Conservation (phyloP, 2,888 invertebrate species). For the Drosophila koepferae region DNA sequence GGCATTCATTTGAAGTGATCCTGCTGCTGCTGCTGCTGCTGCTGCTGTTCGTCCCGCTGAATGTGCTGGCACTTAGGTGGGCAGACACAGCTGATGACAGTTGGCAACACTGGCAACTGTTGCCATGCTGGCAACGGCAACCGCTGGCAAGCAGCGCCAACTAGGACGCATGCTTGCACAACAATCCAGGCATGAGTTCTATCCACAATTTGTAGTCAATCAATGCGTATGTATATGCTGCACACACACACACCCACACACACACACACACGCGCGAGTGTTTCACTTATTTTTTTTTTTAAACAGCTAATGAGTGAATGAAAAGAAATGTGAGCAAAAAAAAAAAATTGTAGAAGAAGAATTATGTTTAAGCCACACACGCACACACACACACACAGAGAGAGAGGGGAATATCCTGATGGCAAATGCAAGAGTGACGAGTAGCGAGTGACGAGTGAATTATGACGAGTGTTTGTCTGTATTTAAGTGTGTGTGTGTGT, state of each 20-base stretch:
- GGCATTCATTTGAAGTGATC: constrained; percentile 51
- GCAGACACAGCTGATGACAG: constrained; percentile 41
- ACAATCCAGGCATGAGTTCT: constrained; percentile 13
- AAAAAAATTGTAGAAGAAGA: constrained; percentile 3
- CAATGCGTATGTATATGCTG: constrained; percentile 3
- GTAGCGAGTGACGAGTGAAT: background rate
- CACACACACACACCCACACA: constrained; percentile 6
- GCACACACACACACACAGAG: background rate
- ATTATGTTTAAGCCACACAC: background rate
- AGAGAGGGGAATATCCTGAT: constrained; percentile 23
- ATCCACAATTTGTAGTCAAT: constrained; percentile 9
- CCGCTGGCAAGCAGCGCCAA: constrained; percentile 37
- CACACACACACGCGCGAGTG: constrained; percentile 1
- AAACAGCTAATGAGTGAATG: constrained; percentile 31
- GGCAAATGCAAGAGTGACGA: background rate
- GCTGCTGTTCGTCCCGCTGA: constrained; percentile 1
- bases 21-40: constrained; percentile 18
- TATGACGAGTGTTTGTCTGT: constrained; percentile 2
- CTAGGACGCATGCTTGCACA: constrained; percentile 39
- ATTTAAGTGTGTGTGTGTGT: constrained; percentile 8
- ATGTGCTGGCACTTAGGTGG: constrained; percentile 40
- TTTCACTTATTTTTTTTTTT: background rate
- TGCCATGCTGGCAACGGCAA: constrained; percentile 45
- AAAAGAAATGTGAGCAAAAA: constrained; percentile 21
- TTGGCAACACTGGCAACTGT: constrained; percentile 35